Percentiles rank a stretch among this genome's conserved stretches.
phyloP scores from a whole-genome alignment of 2,113 vertebrate species.

The Burhinus oedicnemus region DNA sequence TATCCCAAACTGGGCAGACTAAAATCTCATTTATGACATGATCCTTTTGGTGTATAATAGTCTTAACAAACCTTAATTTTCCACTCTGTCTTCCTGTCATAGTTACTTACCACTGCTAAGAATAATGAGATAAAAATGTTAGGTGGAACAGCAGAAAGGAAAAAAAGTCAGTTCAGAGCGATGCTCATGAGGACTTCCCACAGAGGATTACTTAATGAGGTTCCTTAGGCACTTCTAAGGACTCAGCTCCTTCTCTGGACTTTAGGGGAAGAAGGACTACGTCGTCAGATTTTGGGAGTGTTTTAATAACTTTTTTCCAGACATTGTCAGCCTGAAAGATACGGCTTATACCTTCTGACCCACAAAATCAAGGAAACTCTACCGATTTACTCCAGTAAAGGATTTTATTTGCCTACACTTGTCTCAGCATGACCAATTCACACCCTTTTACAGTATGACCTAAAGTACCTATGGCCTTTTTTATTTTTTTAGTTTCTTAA shows the following conservation, averaged over 20 bases:
- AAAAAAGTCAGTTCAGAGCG: slow-evolving; percentile 18
- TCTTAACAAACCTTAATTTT: slow-evolving; percentile 73
- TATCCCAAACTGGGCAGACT: slow-evolving; percentile 57
- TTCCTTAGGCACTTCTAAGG: not conserved
- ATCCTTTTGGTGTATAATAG: slow-evolving; percentile 64
- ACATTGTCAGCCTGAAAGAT: not conserved
- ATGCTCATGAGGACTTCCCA: not conserved
- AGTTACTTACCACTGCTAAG: slow-evolving; percentile 70
- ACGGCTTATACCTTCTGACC: not conserved
- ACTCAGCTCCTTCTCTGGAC: not conserved
- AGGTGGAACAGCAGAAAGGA: slow-evolving; percentile 14
- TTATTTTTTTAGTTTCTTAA: not conserved
- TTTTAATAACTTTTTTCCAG: not conserved
- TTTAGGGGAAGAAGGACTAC: not conserved
- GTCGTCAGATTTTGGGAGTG: not conserved
- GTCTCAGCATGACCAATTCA: not conserved
- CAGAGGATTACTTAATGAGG: not conserved
- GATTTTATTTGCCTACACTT: not conserved
- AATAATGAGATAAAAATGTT: slow-evolving; percentile 65
- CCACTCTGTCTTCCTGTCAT: slow-evolving; percentile 72
- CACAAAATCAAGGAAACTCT: not conserved
- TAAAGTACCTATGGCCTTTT: not conserved
- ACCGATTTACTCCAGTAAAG: not conserved
- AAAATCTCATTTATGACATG: slow-evolving; percentile 68
- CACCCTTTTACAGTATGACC: not conserved